Evolutionary conservation across 2,888 invertebrate species (phyloP).

Genomic region (Parthenolecanium corni): DNA sequence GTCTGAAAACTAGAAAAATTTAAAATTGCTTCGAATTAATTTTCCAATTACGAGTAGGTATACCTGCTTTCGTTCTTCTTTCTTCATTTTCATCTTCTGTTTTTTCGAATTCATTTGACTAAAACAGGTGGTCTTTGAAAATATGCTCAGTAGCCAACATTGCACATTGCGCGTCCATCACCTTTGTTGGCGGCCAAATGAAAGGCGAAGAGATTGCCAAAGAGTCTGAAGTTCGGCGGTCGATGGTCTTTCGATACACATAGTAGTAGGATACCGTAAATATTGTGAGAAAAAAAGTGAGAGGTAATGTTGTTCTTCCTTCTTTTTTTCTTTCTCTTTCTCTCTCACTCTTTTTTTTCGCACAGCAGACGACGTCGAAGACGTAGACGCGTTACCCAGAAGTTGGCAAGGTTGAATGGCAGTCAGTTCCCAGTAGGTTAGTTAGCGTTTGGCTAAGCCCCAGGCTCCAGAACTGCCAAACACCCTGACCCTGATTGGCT

Average conservation of each 20-base stretch:
- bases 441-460: constrained; percentile 30
- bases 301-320: too few relatives aligned
- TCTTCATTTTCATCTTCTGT: neutral
- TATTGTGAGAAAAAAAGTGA: neutral
- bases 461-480: constrained; percentile 30
- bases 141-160: neutral
- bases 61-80: too few relatives aligned
- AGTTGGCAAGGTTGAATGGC: constrained; percentile 28
- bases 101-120: constrained; percentile 18
- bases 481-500: constrained; percentile 29
- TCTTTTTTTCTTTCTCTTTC: too few relatives aligned
- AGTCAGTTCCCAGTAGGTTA: constrained; percentile 29
- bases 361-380: neutral
- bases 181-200: constrained; percentile 17
- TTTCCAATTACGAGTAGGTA: too few relatives aligned
- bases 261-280: neutral
- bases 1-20: too few relatives aligned
- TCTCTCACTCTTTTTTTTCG: neutral
- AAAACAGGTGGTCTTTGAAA: constrained; percentile 25
- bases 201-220: constrained; percentile 19
- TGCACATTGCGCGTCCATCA: constrained; percentile 6
- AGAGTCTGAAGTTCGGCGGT: constrained; percentile 8
- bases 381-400: constrained; percentile 19
- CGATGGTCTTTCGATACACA: constrained; percentile 15
- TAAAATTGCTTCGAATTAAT: too few relatives aligned